A percentile compares a stretch with the other conserved stretches of the same genome.
phyloP scores from a whole-genome alignment of 1,140 invertebrate species.

The Bilobella aurantiaca region DNA sequence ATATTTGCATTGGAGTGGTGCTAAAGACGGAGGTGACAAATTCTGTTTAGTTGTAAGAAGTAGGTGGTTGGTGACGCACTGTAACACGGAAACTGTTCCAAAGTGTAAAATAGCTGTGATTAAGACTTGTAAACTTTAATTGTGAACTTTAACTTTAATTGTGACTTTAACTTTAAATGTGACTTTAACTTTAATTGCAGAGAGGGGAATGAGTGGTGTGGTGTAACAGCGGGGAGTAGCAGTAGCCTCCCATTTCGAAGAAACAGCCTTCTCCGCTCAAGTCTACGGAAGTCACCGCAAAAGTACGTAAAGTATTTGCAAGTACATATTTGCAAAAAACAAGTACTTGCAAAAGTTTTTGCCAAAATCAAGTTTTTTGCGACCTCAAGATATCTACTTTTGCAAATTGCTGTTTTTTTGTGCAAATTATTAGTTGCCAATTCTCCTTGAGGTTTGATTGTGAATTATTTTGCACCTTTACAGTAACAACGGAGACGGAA shows the following conservation, averaged over 20 bases:
- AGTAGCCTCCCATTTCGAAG: conserved; percentile 25
- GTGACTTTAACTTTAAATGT: too few relatives aligned
- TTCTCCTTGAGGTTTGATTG: neutral
- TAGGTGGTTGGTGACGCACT: too few relatives aligned
- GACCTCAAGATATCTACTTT: too few relatives aligned
- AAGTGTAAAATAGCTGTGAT: too few relatives aligned
- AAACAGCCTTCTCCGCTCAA: conserved; percentile 34
- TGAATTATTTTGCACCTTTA: neutral
- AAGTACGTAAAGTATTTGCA: conserved; percentile 6
- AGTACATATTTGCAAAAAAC: neutral
- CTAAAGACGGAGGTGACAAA: too few relatives aligned
- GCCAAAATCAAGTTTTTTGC: conserved; percentile 15
- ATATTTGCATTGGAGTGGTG: too few relatives aligned
- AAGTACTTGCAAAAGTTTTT: conserved; percentile 2
- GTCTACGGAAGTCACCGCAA: conserved; percentile 35
- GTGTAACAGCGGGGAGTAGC: conserved; percentile 22
- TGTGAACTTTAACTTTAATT: too few relatives aligned
- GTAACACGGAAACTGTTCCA: too few relatives aligned
- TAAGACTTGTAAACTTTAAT: too few relatives aligned
- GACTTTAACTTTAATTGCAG: conserved; percentile 15
- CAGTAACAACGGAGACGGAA: conserved; percentile 19
- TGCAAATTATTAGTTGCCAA: too few relatives aligned
- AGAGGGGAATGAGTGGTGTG: conserved; percentile 34
- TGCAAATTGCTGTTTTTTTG: too few relatives aligned
- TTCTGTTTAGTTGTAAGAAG: too few relatives aligned